Evolutionary conservation across 1,140 invertebrate genomes (phyloP).

Genomic region (Mactra quadrangularis): DNA sequence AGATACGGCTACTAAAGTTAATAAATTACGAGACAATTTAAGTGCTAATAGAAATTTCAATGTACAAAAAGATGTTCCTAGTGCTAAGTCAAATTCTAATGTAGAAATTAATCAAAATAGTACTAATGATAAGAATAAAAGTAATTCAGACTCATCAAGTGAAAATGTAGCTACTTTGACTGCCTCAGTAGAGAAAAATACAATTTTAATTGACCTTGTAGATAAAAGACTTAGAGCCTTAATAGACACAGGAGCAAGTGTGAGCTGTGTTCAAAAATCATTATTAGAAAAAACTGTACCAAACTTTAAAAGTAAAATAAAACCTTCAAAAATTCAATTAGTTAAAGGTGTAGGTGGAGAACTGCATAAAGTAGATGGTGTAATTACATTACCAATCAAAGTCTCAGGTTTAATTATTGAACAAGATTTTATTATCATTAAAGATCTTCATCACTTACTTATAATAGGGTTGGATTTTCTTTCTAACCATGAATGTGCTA

Average conservation of each 20-base stretch:
- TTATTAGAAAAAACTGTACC: neutral
- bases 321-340: neutral
- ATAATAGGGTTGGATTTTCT: conserved; percentile 63
- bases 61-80: neutral
- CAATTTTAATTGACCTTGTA: conserved; percentile 31
- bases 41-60: neutral
- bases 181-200: conserved; percentile 41
- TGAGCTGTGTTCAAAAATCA: conserved; percentile 26
- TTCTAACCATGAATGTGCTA: conserved; percentile 28
- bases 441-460: conserved; percentile 58
- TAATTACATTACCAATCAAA: conserved; percentile 1
- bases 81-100: neutral
- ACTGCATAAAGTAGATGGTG: conserved; percentile 1
- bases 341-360: conserved; percentile 26
- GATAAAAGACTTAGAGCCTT: conserved; percentile 31
- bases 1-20: neutral
- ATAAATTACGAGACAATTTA: neutral
- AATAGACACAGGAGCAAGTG: conserved; percentile 57
- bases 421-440: conserved; percentile 44
- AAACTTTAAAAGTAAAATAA: neutral
- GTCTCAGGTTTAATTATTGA: conserved; percentile 6
- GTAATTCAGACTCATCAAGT: neutral
- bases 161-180: conserved; percentile 25
- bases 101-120: neutral
- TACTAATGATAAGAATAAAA: neutral